Base-by-base conservation (phyloP, 2,113 vertebrate genomes). In the Capra hircus region DNA sequence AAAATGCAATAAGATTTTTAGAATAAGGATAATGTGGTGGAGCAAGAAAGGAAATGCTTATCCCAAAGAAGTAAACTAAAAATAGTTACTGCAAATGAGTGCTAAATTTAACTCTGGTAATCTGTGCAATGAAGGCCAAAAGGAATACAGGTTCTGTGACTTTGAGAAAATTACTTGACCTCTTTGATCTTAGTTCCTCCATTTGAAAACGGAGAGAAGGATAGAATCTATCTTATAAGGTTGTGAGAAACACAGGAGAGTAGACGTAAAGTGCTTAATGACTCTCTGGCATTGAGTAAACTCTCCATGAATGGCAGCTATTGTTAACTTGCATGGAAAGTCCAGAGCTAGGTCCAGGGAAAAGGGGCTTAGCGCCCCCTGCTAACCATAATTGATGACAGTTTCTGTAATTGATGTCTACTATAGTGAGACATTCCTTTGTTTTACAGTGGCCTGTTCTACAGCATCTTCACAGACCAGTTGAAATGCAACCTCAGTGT, bases 381-480 rank as follows among this genome's bases (percentile, higher is more conserved):
- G 8, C 43, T 86, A 60, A 30, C 52, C 62, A 3, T 43, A 45
- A 60, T 0, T 3, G 50, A 52, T 14, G 33, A 5, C 33, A 36
- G 40, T 67, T 55, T 48, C 55, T 48, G 0, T 16, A 2, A 43
- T 7, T 43, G 71, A 27, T n/a, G 3, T 88, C 52, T 74, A n/a
- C 53, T 87, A 11, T 3, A 50, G 27, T 53, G 89, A 74, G 15
- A 5, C 40, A 1, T 94, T 17, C 92, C 33, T 90, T n/a, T 53
- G 57, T n/a, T 97, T 98, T 95, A 4, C 98, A 99, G 99, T 91
- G 99, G 99, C 98, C 99, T 99, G 89, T 99, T 99, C 98, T 99
- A 99, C 98, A 99, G 99, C 94, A 99, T 99, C 98, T 99, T 99
- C 97, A 99, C 99, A 1, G 99, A 99, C 98, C 99, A 99, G 97